Base-by-base conservation (phyloP, 2,888 invertebrate genomes). In the Eupeodes luniger region DNA sequence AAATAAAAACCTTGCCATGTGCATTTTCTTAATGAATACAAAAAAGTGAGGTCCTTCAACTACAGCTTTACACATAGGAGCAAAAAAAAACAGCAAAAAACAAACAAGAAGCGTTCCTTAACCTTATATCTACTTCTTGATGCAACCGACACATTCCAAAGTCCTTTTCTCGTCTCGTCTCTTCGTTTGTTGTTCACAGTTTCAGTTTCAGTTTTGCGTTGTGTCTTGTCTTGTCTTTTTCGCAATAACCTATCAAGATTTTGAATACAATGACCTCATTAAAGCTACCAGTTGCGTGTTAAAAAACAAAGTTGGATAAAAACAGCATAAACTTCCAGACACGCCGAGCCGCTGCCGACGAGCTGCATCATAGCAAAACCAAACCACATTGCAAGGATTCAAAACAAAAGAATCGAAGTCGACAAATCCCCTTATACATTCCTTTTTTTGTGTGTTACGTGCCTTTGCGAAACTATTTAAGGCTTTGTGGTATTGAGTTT, bases 211-310 rank as follows among this genome's bases (percentile, higher is more conserved):
- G 51, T 14, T 57, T 53, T 57, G 19, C 55, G 16, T 11, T 74
- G 55, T 44, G 11, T 64, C 40, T 40, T 40, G 11, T 64, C 40
- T 40, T 40, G 40, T 19, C 36, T 27, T 66, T 70, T 16, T 53
- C 40, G 34, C 66, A 62, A 81, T 53, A 34, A 66, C 34, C 77
- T 66, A 72, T 81, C 85, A 78, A 81, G 77, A 82, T 77, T 70
- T 78, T 74, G 67, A 81, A 86, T 75, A 82, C 85, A 86, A 86
- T 86, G 82, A 86, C 85, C 85, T 79, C 69, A 72, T 81, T 85
- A 75, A 80, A 55, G 62, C 72, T 69, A 69, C 69, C 80, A 80
- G 80, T 80, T 70, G 75, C 81, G 64, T 75, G 77, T 66, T 78
- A 4, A 27, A 27, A 66, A 66, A 53, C 62, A 36, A 11, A 55